Evolutionary conservation across 2,113 vertebrate species (phyloP), one percentile per base, ranked within the genome.

Genomic region (Dasyurus viverrinus): DNA sequence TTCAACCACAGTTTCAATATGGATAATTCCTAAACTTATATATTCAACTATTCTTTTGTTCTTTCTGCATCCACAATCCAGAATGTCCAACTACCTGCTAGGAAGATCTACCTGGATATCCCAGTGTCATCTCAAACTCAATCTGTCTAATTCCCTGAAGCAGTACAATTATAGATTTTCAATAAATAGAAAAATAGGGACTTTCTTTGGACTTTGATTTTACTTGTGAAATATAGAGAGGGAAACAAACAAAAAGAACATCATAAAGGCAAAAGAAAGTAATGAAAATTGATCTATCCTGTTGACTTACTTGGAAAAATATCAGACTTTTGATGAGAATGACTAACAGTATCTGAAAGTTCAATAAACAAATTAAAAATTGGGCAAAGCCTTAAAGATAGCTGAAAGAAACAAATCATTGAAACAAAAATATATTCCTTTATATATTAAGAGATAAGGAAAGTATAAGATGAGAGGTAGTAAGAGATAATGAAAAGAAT

Each of bases 351-450:
- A 53, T 91, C 4, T 92, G 89, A 95, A 89, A 90, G 50, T 90
- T 96, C 89, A 89, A 76, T 91, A 94, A 96, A 97, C 93, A 97
- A 96, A 94, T 91, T 0, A n/a, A 95, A 96, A 94, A 54, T 55
- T 42, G 53, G 91, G 54, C 46, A 52, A 53, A 93, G 52, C 50
- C 55, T 55, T 93, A 53, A 93, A 60, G 23, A 90, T 93, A 52
- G 93, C 46, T 90, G 95, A 95, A 91, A 57, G 42, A 92, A 97
- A 93, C 68, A 94, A 95, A 94, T 26, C 2, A 36, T 53, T 54
- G 54, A 95, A 91, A 68, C 90, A 92, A 94, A 6, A 42, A 50
- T 22, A 92, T 54, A 46, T 91, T 93, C 25, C 93, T 93, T 68
- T 68, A 68, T 36, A 68, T 68, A 16, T 68, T 84, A 42, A 42